Conservation (phyloP, 1,140 invertebrate species). For the Zaprionus capensis region DNA sequence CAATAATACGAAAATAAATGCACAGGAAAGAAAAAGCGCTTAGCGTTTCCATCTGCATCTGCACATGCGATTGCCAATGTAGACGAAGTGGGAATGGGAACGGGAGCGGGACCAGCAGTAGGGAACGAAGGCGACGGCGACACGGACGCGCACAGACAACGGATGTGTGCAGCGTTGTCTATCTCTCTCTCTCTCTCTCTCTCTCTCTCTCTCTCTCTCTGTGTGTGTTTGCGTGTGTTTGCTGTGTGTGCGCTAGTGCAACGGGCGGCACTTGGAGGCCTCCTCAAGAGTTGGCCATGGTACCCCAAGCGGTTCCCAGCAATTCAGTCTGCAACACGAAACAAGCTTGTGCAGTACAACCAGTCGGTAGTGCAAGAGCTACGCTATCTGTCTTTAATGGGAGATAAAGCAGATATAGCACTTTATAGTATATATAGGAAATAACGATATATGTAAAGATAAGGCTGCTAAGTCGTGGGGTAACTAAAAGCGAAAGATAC, state of each 20-base stretch:
- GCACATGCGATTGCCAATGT: slow-evolving; percentile 54
- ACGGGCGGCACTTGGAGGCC: not conserved
- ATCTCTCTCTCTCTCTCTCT: not conserved
- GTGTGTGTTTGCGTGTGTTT: slow-evolving; percentile 5
- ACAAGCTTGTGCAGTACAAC: not conserved
- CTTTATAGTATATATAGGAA: too few species aligned
- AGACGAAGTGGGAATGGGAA: not conserved
- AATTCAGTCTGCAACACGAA: slow-evolving; percentile 2
- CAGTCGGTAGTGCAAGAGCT: not conserved
- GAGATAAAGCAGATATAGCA: not conserved
- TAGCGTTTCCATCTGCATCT: slow-evolving; percentile 62
- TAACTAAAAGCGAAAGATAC: too few species aligned
- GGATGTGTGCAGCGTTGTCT: slow-evolving; percentile 24
- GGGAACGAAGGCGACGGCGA: slow-evolving; percentile 7
- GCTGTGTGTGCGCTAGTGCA: slow-evolving; percentile 16
- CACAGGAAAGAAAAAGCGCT: slow-evolving; percentile 66
- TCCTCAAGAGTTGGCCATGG: slow-evolving; percentile 15
- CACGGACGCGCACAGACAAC: slow-evolving; percentile 23
- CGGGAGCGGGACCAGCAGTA: not conserved
- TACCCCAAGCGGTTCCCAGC: not conserved
- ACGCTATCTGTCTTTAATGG: not conserved
- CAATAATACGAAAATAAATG: slow-evolving; percentile 82
- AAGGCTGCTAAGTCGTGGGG: too few species aligned
- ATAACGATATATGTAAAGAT: too few species aligned
- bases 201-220: not conserved